Evolutionary conservation across 2,888 invertebrate species (phyloP), one percentile per base, ranked within the genome.

Genomic region (Macrosoma leucophasiata): DNA sequence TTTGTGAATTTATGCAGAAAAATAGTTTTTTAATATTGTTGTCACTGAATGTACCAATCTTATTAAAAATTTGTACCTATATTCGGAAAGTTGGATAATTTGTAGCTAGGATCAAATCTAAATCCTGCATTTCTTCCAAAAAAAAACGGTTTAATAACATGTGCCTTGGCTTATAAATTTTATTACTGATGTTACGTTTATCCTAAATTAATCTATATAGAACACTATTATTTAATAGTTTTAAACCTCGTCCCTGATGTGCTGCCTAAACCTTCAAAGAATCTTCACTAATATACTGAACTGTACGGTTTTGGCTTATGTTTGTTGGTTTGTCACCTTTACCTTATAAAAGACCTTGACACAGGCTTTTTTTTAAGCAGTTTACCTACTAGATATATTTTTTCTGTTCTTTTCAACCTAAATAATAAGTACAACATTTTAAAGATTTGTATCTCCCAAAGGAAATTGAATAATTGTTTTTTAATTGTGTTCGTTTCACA

Each of bases 21-120:
- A 58, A 79, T 81, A 81, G 81, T 82, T 84, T 84, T 84, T 79
- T 84, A 82, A 84, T 78, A 81, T 81, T 84, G 79, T 81, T 84
- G 78, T 84, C 82, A 82, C 75, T 78, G 69, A 77, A 81, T 81
- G 81, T 84, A 82, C 82, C 82, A 84, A 81, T 79, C 81, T 78
- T 78, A 78, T 72, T 71, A 77, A 74, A n/a, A 72, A 75, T 69
- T 78, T 78, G 79, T 81, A 79, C 78, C 78, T 78, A 75, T 77
- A 78, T 76, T 82, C 82, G 82, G 82, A 82, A 84, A 84, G 82
- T 84, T 82, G 79, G 66, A 78, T 81, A 77, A 79, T 78, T 76
- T 74, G 71, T 84, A 84, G 82, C 67, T 84, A 84, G 82, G 81
- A 81, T 84, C 71, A 74, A 84, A 84, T 84, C 82, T 82, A 77